Evolutionary conservation across 1,140 invertebrate species (phyloP).

Genomic region (Eumaeus atala): DNA sequence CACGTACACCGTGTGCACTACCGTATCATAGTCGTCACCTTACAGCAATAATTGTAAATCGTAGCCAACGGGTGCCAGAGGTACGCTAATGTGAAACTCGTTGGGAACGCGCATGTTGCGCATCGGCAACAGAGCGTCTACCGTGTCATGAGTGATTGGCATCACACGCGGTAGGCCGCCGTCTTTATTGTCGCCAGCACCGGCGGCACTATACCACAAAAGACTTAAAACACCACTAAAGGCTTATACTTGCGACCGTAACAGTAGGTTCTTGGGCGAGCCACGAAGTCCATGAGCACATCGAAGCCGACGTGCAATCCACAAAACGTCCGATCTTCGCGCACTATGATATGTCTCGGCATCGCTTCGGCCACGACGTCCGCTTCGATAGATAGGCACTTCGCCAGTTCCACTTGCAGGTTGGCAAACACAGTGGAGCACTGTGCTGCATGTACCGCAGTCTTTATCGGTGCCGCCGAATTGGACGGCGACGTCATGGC

Average conservation of each 20-base stretch:
- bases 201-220: not conserved
- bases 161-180: constrained; percentile 2
- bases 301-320: constrained; percentile 9
- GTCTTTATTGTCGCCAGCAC: not conserved
- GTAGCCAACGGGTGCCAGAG: constrained; percentile 10
- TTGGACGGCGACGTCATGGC: not conserved
- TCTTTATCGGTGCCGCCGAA: not conserved
- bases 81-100: constrained; percentile 7
- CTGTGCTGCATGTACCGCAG: constrained; percentile 1
- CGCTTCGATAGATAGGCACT: constrained; percentile 9
- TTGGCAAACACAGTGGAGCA: constrained; percentile 9
- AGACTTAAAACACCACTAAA: too few species aligned
- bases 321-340: constrained; percentile 10
- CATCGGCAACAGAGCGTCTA: constrained; percentile 7
- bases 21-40: not conserved
- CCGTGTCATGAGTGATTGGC: constrained; percentile 1
- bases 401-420: constrained; percentile 5
- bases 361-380: constrained; percentile 2
- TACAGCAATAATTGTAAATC: constrained; percentile 4
- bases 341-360: constrained; percentile 8
- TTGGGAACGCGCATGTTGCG: constrained; percentile 5
- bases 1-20: constrained; percentile 9
- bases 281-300: constrained; percentile 11
- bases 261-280: constrained; percentile 12
- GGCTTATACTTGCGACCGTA: constrained; percentile 11